Conservation (phyloP, 2,888 invertebrate genomes). For the Zygaena filipendulae region DNA sequence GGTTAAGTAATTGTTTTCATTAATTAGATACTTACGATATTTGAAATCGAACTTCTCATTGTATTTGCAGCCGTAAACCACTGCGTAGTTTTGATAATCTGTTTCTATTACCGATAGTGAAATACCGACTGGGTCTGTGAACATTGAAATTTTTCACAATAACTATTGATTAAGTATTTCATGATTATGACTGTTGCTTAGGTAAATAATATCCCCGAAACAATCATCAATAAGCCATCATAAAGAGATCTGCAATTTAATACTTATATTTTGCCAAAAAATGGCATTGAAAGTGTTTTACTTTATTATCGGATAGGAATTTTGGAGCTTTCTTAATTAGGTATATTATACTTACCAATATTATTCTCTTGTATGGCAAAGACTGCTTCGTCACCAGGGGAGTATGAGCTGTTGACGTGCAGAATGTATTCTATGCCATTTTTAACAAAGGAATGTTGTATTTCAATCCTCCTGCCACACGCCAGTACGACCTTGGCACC, state of each 20-base stretch:
- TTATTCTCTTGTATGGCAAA: conserved; percentile 38
- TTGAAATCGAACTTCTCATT: conserved; percentile 29
- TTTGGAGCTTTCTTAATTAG: neutral
- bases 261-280: too few relatives aligned
- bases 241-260: too few relatives aligned
- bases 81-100: conserved; percentile 46
- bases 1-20: too few relatives aligned
- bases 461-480: conserved; percentile 39
- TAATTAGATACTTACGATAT: conserved; percentile 37
- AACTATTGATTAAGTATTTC: too few relatives aligned
- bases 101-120: conserved; percentile 44
- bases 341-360: conserved; percentile 30
- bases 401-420: conserved; percentile 43
- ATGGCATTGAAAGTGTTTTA: neutral
- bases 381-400: conserved; percentile 45
- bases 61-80: conserved; percentile 45
- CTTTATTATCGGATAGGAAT: neutral
- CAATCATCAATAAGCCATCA: too few relatives aligned
- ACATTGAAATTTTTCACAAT: neutral
- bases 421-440: conserved; percentile 38
- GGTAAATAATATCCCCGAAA: too few relatives aligned
- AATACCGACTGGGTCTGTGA: conserved; percentile 51
- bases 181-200: too few relatives aligned
- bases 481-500: conserved; percentile 39
- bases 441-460: conserved; percentile 39